Evolutionary conservation across 2,888 invertebrate genomes (phyloP).

Genomic region (Leucania comma): DNA sequence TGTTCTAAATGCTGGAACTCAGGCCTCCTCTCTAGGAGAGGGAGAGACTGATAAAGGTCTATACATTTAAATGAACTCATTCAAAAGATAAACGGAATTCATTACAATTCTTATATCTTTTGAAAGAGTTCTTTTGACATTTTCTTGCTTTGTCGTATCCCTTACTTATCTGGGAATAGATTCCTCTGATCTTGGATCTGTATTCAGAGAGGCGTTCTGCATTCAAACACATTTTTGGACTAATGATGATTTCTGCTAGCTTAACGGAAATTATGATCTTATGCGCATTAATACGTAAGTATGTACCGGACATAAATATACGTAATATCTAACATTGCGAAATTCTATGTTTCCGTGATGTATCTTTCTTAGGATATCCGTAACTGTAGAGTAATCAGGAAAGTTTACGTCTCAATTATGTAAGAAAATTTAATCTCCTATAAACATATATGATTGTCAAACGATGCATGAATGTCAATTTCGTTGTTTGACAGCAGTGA

Average conservation of each 20-base stretch:
- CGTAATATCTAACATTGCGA: neutral
- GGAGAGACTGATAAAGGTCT: too few relatives aligned
- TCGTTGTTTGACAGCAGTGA: too few relatives aligned
- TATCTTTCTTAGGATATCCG: neutral
- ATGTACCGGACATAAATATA: neutral
- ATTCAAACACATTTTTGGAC: neutral
- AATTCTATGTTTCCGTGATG: conserved; percentile 7
- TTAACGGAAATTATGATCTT: neutral
- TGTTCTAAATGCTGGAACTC: too few relatives aligned
- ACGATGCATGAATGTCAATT: too few relatives aligned
- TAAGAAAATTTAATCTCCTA: neutral
- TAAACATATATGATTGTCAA: neutral
- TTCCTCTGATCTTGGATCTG: neutral
- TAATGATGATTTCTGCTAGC: neutral
- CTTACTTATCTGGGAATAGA: neutral
- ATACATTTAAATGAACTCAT: neutral
- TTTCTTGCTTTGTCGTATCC: neutral
- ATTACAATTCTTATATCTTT: neutral
- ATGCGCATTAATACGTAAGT: neutral
- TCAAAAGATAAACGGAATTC: too few relatives aligned
- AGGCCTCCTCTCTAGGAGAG: too few relatives aligned
- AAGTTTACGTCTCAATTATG: neutral
- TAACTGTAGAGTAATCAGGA: conserved; percentile 1
- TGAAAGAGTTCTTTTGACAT: neutral
- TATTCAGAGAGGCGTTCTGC: neutral